Evolutionary conservation across 2,888 invertebrate species (phyloP), one percentile per base, ranked within the genome.

Genomic region (Lacanobia wlatinum): DNA sequence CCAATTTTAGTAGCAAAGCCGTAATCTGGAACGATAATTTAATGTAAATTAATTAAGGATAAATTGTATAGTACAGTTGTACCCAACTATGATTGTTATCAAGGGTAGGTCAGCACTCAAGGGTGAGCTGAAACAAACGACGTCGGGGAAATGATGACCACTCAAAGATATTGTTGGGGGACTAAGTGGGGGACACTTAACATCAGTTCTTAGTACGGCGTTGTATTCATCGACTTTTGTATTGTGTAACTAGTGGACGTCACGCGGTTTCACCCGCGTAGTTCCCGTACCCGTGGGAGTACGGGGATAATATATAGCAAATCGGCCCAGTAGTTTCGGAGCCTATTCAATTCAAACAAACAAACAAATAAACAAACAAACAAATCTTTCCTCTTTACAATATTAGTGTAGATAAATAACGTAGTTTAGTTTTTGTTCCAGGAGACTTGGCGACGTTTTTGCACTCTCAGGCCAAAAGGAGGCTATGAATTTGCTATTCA

Each of bases 31-130:
- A 69, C 71, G 34, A 23, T 62, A 62, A 80, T 74, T 66, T 59
- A 73, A 80, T 72, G 71, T 80, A 67, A 73, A 84, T 80, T 67
- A 74, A 84, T 78, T 70, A 76, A 73, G 56, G 52, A 73, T 73
- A 64, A 69, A 72, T 70, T 73, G 58, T 70, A 67, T 64, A 58
- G 52, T 64, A 38, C 2, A 56, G 50, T 60, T 23, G 68, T 72
- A 58, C 67, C 43, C 16, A 71, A 73, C 68, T 70, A 59, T 61
- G 70, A 70, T 78, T 73, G 73, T 83, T 79, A 75, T 83, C 66
- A 70, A 69, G 68, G 69, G 40, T 50, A 52, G 71, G 81, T 73
- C 73, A 64, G 69, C 52, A 68, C 60, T 76, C 65, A 12, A 38
- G 78, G 56, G 76, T 46, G 21, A 38, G 23, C 58, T 80, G 76